Evolutionary conservation across 2,888 invertebrate genomes (phyloP).

Genomic region (Cetonia aurata): DNA sequence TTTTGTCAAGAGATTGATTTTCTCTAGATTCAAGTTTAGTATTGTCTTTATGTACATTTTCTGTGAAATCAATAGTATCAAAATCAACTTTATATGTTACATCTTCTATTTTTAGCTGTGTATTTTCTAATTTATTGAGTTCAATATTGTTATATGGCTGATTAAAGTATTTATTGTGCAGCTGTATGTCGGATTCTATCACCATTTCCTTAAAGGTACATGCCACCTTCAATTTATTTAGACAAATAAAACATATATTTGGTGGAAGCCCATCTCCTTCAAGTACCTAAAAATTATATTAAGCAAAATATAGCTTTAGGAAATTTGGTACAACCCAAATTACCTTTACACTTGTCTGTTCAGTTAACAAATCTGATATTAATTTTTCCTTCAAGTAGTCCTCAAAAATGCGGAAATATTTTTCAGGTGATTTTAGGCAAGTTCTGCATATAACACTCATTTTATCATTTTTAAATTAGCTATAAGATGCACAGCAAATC

Average conservation of each 20-base stretch:
- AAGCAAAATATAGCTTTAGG: not conserved
- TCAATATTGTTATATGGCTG: not conserved
- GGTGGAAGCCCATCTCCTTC: slow-evolving; percentile 8
- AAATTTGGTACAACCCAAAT: not conserved
- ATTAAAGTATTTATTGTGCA: not conserved
- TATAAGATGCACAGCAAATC: too few relatives aligned
- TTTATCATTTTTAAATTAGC: too few relatives aligned
- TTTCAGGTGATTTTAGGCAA: not conserved
- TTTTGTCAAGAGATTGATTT: not conserved
- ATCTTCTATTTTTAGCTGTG: not conserved
- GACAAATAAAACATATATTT: slow-evolving; percentile 12
- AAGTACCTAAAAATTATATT: not conserved
- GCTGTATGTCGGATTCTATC: not conserved
- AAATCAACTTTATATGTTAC: not conserved
- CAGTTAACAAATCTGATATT: slow-evolving; percentile 2
- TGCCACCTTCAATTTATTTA: not conserved
- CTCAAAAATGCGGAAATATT: slow-evolving; percentile 2
- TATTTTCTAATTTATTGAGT: not conserved
- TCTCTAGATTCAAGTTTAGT: not conserved
- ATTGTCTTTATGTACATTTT: not conserved
- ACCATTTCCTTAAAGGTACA: slow-evolving; percentile 4
- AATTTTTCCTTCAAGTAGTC: not conserved
- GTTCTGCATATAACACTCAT: slow-evolving; percentile 6
- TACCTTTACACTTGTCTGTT: slow-evolving; percentile 16
- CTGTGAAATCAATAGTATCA: too few relatives aligned